These are phyloP conservation scores for Propithecus perrieri DNA, from an alignment of 2,797 vertebrate species.

Conservation along the genomic window DNA sequence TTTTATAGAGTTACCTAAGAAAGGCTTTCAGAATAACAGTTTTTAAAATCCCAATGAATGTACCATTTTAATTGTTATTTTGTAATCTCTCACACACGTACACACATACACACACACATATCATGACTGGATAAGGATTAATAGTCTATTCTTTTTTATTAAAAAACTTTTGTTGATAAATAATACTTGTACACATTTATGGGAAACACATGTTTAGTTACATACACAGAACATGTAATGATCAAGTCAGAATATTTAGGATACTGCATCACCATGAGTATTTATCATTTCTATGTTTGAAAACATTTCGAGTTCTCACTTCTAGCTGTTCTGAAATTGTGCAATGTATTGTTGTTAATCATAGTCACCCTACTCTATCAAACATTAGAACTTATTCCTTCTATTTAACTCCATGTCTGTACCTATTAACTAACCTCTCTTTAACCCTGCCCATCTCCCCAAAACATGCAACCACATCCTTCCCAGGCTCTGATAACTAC, in stretches of 20 bases:
- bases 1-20: neutral
- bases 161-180: neutral
- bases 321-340: neutral
- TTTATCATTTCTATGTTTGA: neutral
- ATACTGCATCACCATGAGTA: neutral
- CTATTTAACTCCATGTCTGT: neutral
- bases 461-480: neutral
- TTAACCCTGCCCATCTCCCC: neutral
- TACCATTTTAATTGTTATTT: constrained; percentile 27
- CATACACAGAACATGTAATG: neutral
- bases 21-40: neutral
- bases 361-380: neutral
- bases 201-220: neutral
- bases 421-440: neutral
- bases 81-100: neutral
- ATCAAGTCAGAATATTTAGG: neutral
- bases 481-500: neutral
- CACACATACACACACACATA: neutral
- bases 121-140: neutral
- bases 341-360: neutral
- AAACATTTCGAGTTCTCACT: neutral
- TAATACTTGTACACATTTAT: neutral
- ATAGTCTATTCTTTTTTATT: neutral
- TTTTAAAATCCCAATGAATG: neutral
- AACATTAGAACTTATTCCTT: neutral